Evolutionary conservation across 2,797 vertebrate genomes (phyloP), one percentile per base, ranked within the genome.

Genomic region (Tamandua tetradactyla): DNA sequence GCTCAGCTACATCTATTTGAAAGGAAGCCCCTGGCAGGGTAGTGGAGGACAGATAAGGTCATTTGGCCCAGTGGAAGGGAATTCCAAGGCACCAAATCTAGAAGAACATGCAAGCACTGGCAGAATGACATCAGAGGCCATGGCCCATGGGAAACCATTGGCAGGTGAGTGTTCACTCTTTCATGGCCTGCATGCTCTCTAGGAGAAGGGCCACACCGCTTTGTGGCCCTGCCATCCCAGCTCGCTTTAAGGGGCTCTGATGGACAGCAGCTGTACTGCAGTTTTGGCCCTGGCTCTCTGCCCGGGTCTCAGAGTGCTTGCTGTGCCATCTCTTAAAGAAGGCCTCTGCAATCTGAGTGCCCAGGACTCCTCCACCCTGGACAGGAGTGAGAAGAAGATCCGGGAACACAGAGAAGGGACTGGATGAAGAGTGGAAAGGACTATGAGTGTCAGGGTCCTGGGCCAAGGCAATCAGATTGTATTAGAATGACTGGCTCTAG

Each of bases 301-400:
- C 3, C 61, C 76, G 35, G 61, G 20, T 42, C 78, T 66, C 47
- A 0, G 4, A 64, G 69, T 59, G 18, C 35, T 55, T 52, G 2
- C 35, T 32, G 35, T 62, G 25, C n/a, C 6, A 0, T 61, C 32
- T 42, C 47, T 52, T 18, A 2, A 35, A 69, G 30, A 25, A 42
- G 37, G 23, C 49, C 14, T 89, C 47, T 68, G 35, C 40, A n/a
- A 62, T 7, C 25, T 14, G 4, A n/a, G 62, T 27, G 20, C 79
- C 89, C 47, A 17, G 42, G 72, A 40, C 64, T n/a, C 44, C 35
- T 61, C 79, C 30, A 1, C 8, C 15, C 14, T 10, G 49, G n/a
- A n/a, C n/a, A n/a, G 15, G 20, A 14, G 37, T 1, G 1, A 42
- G 40, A 17, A n/a, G 14, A 22, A 71, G 15, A 59, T 0, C 0